phyloP scores from a whole-genome alignment of 2,113 vertebrate genomes.

The Seriola dumerili region DNA sequence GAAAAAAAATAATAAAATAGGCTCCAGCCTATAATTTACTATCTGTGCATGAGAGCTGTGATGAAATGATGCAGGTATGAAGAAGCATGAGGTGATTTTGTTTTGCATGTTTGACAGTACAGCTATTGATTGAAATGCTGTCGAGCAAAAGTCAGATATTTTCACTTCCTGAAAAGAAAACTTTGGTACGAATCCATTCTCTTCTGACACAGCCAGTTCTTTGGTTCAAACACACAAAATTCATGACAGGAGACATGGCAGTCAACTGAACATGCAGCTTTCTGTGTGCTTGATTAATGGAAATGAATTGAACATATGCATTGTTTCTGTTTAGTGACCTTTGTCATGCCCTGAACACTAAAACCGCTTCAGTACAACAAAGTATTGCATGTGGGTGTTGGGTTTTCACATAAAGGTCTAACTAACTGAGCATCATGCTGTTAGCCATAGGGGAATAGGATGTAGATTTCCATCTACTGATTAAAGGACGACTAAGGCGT shows the following conservation, averaged over 20 bases:
- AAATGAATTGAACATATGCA: not conserved
- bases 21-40: not conserved
- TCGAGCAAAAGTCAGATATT: no score
- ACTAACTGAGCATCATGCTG: conserved; percentile 15
- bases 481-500: conserved; percentile 11
- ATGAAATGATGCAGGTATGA: not conserved
- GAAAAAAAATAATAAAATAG: no score
- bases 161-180: not conserved
- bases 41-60: not conserved
- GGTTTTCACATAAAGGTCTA: not conserved
- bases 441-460: conserved; percentile 13
- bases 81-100: not conserved
- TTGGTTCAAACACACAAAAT: not conserved
- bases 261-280: not conserved
- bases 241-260: not conserved
- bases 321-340: not conserved
- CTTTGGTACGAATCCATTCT: not conserved
- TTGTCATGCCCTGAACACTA: not conserved
- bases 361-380: not conserved
- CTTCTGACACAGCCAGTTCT: not conserved
- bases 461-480: conserved; percentile 24
- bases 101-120: not conserved
- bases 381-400: conserved; percentile 12
- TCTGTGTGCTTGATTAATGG: not conserved
- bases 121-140: not conserved